Evolutionary conservation across 2,888 invertebrate species (phyloP).

Genomic region (Tridacna gigas): DNA sequence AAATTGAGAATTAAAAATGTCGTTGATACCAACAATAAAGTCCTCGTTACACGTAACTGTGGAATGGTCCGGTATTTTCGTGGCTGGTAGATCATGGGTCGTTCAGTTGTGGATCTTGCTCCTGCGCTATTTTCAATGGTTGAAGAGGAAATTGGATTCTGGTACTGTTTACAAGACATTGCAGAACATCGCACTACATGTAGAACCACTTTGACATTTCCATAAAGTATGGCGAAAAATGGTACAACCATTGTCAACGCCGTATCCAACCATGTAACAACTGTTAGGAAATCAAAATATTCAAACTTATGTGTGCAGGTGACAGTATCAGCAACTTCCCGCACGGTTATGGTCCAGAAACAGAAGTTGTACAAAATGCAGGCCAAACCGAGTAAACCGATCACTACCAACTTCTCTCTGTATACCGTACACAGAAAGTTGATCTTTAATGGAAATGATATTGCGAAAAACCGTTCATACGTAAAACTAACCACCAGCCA

Average conservation of each 20-base stretch:
- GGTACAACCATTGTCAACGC: conserved; percentile 72
- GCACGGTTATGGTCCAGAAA: conserved; percentile 67
- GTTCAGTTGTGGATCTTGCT: not conserved
- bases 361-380: conserved; percentile 67
- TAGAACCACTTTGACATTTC: conserved; percentile 59
- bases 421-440: conserved; percentile 68
- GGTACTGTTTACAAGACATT: not conserved
- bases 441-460: conserved; percentile 89
- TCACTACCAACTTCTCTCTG: conserved; percentile 69
- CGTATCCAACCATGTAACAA: conserved; percentile 72
- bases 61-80: conserved; percentile 37
- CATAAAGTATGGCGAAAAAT: conserved; percentile 64
- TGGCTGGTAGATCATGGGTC: conserved; percentile 1
- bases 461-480: conserved; percentile 92
- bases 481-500: conserved; percentile 96
- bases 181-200: conserved; percentile 9
- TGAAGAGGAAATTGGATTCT: not conserved
- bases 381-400: conserved; percentile 56
- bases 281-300: conserved; percentile 54
- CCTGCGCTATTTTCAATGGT: conserved; percentile 1
- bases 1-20: conserved; percentile 76
- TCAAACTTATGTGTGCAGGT: conserved; percentile 53
- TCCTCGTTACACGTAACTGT: conserved; percentile 70
- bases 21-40: conserved; percentile 74
- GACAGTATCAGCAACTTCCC: conserved; percentile 7